Evolutionary conservation across 2,113 vertebrate species (phyloP), one percentile per base, ranked within the genome.

Genomic region (Speoplatyrhinus poulsoni): DNA sequence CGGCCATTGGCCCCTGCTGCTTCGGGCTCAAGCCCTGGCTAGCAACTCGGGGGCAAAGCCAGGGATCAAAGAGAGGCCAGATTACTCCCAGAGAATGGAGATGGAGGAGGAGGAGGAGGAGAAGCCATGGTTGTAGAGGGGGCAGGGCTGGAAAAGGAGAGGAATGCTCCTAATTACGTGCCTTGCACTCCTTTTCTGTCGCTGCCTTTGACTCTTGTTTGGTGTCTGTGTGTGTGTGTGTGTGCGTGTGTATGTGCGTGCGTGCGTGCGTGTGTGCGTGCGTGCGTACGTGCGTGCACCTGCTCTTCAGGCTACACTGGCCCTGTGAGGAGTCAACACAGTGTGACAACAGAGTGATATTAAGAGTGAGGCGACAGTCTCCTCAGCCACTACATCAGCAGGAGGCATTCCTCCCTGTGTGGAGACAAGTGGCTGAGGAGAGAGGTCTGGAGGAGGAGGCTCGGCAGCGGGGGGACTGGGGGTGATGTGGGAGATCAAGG

Each of bases 111-210:
- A 62, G 19, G 77, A 32, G 72, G 78, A 6, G 62, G 53, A 65
- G 67, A 54, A 63, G 49, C 52, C 11, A 4, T 26, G 26, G 76
- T 67, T 79, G 72, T 76, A 81, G 79, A 87, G 87, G 75, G 77
- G 62, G 52, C 70, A 10, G 82, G 77, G 79, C 65, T 91, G 88
- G 88, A 91, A 92, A 92, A 89, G 89, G 85, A 87, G 84, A 91
- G 94, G 94, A 94, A 93, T 92, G 90, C 85, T 88, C 90, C 92
- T 92, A 91, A 92, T 93, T 90, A 91, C 88, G 88, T 90, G 89
- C 74, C 87, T 85, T 89, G 83, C 78, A 75, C 87, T 87, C 72
- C 77, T 87, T 85, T 82, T 87, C 80, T 76, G 69, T 74, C 73
- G 73, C 80, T 79, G 62, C 58, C 67, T 81, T 74, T 75, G 71